Base-by-base conservation (phyloP, 2,797 vertebrate species). In the Ciconia nigra region DNA sequence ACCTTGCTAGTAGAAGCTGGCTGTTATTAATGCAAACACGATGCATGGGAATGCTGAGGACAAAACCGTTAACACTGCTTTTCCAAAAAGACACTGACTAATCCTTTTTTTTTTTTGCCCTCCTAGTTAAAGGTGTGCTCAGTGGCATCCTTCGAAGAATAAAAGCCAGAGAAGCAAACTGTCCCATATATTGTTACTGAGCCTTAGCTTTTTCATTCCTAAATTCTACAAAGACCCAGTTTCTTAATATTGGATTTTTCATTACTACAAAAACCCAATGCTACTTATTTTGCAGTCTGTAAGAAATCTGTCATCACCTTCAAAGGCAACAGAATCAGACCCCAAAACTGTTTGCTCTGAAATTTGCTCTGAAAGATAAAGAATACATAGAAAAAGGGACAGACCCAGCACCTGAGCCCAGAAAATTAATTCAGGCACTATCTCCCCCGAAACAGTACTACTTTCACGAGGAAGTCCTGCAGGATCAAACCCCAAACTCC, bases 311-410 rank as follows among this genome's bases (percentile, higher is more conserved):
- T 67, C 65, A 78, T 52, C 39, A 58, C 28, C 82, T 92, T 96
- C 89, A 92, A 96, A 92, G 41, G 84, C 62, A 87, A 71, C 49
- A 80, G 63, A 93, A 61, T 58, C 86, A 94, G 54, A 52, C 62
- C 24, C 49, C 14, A 1, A 67, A 84, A 78, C 20, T 58, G 17
- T 8, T n/a, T n/a, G n/a, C n/a, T n/a, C 74, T 76, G 24, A 74
- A 71, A 87, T 87, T 62, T 87, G 25, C 42, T 58, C 54, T 65
- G 62, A 54, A 55, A 78, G 61, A 52, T 79, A 61, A 89, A 76
- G 55, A 91, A 52, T 33, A 58, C 42, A 66, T 0, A 65, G 54
- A 33, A 83, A 81, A 96, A 93, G 11, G 31, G 77, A 67, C 49
- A 93, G 59, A 55, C 18, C 9, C 14, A 35, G 44, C 17, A 84